phyloP scores from a whole-genome alignment of 2,797 vertebrate species.

The Scleropages formosus region DNA sequence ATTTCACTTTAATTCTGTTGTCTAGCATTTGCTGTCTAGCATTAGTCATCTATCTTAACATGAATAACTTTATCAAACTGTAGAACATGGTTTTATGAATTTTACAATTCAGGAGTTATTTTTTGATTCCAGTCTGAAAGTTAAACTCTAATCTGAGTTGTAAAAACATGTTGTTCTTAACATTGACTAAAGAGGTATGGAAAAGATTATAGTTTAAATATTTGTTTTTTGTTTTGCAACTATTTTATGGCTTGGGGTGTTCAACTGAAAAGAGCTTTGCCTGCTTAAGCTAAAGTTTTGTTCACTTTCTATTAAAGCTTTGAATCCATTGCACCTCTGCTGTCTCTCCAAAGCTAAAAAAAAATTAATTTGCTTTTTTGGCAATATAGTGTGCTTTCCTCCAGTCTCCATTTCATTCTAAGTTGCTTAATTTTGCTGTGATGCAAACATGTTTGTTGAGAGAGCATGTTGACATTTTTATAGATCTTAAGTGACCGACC shows the following conservation, averaged over 20 bases:
- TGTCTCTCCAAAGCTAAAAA: background rate
- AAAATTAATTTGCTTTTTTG: background rate
- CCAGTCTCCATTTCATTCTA: slow-evolving; percentile 16
- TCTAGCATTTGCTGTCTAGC: too few species aligned
- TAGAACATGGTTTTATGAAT: background rate
- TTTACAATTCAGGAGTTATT: background rate
- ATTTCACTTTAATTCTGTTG: too few species aligned
- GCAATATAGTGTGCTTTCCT: background rate
- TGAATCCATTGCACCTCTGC: background rate
- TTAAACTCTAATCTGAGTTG: background rate
- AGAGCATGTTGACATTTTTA: background rate
- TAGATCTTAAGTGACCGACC: background rate
- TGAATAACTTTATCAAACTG: background rate
- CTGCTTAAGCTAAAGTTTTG: background rate
- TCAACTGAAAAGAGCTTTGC: background rate
- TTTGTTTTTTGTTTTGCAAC: too few species aligned
- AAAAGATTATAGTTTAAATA: too few species aligned
- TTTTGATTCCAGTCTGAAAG: background rate
- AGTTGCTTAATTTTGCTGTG: background rate
- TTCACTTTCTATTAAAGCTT: background rate
- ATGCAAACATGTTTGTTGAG: background rate
- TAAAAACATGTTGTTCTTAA: too few species aligned
- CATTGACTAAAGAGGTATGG: too few species aligned
- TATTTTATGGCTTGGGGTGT: background rate
- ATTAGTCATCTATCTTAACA: too few species aligned